These are phyloP conservation scores for Drosophila paranaensis DNA, from an alignment of 2,888 invertebrate genomes.

Conservation along the genomic window DNA sequence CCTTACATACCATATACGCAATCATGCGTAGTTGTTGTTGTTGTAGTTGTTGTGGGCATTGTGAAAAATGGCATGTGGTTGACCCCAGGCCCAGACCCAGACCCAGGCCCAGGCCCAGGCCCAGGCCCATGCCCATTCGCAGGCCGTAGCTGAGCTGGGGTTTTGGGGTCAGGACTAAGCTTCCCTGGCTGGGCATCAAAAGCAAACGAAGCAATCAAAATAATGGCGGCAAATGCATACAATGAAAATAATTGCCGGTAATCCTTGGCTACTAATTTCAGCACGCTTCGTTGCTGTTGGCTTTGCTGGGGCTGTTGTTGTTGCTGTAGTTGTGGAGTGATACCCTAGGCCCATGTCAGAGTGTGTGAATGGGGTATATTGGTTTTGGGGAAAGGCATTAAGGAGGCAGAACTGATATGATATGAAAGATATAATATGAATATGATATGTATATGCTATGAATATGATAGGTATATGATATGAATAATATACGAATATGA, in stretches of 20 bases:
- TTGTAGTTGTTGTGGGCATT: conserved; percentile 33
- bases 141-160: neutral
- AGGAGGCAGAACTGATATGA: too few species aligned
- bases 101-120: neutral
- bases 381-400: neutral
- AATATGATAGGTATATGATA: too few species aligned
- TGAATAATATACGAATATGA: too few species aligned
- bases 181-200: conserved; percentile 31
- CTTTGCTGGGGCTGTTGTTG: conserved; percentile 23
- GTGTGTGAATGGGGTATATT: neutral
- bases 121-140: conserved; percentile 2
- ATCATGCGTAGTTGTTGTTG: conserved; percentile 56
- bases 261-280: conserved; percentile 77
- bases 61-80: conserved; percentile 50
- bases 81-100: conserved; percentile 19
- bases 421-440: too few species aligned
- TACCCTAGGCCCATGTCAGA: neutral
- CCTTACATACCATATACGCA: conserved; percentile 69
- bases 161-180: conserved; percentile 12
- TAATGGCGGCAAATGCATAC: conserved; percentile 78
- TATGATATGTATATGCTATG: too few species aligned
- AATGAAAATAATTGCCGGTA: conserved; percentile 80
- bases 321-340: conserved; percentile 3
- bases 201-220: conserved; percentile 79
- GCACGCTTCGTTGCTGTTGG: conserved; percentile 51